These are phyloP conservation scores for Pachypeltis micranthus DNA, from an alignment of 1,140 invertebrate species.

Conservation along the genomic window DNA sequence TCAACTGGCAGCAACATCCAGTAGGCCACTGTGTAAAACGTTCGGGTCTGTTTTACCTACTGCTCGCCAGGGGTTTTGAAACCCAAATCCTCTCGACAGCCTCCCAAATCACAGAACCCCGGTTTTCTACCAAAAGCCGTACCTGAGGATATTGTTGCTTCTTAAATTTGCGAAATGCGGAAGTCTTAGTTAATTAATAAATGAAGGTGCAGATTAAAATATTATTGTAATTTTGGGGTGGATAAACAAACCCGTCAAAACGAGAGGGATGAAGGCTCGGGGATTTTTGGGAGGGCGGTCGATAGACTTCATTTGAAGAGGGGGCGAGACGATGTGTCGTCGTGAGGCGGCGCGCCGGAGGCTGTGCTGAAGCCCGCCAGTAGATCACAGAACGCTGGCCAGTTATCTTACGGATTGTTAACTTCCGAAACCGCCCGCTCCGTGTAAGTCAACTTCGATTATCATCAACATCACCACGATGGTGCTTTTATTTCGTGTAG, in stretches of 20 bases:
- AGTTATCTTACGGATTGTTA: not conserved
- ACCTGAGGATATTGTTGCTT: not conserved
- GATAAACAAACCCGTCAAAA: not conserved
- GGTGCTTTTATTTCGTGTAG: too few species aligned
- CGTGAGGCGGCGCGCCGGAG: too few species aligned
- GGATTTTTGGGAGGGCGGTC: not conserved
- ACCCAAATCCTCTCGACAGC: too few species aligned
- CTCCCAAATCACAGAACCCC: too few species aligned
- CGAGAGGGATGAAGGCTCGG: not conserved
- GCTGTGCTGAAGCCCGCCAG: not conserved
- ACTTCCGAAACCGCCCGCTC: not conserved
- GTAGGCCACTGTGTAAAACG: too few species aligned
- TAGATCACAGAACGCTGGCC: not conserved
- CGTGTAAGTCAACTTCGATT: too few species aligned
- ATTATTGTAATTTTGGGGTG: not conserved
- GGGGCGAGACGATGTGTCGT: not conserved
- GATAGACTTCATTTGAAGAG: too few species aligned
- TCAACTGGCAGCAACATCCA: too few species aligned
- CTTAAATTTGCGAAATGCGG: not conserved
- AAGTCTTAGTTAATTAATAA: not conserved
- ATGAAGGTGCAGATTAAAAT: not conserved
- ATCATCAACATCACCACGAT: too few species aligned
- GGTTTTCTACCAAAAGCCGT: too few species aligned
- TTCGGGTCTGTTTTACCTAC: too few species aligned
- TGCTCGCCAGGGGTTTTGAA: too few species aligned